Base-by-base conservation (phyloP, 2,113 vertebrate species). In the Sceloporus undulatus region DNA sequence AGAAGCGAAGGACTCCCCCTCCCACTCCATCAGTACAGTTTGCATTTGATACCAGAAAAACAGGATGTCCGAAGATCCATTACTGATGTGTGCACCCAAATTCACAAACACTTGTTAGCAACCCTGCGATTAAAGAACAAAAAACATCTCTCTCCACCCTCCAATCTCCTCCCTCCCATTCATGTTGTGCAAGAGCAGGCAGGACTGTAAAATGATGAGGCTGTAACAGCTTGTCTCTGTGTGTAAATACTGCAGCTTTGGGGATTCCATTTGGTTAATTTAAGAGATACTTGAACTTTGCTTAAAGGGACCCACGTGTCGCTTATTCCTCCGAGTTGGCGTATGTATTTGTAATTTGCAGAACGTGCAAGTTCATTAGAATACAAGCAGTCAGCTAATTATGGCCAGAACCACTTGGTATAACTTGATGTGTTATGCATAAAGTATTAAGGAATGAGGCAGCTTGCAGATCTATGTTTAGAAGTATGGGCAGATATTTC, bases 281-380 rank as follows among this genome's bases (percentile, higher is more conserved):
- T 95, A 95, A 94, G 93, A 95, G 94, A 91, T 91, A 91, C 93
- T 84, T 95, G 93, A 95, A 94, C 93, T 95, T 93, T 94, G 89
- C 92, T 96, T 88, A 93, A 93, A 95, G 93, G 93, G 87, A 76
- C 94, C 89, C 87, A 86, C 70, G 87, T 93, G 91, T 92, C 91
- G 66, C 80, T 92, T 89, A 79, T 93, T 93, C 94, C 91, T 92
- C 62, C 1, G 92, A 89, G 90, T 79, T 59, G 0, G 89, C 78
- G 74, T 0, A 54, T 68, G 90, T 87, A 80, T 94, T 94, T 95
- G 91, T 93, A 90, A 85, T 87, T 68, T 89, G 92, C 92, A 89
- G 89, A 94, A 94, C 90, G 92, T 87, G 93, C 91, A 92, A 77
- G 92, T 94, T 96, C 92, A 93, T 95, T 95, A 94, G 92, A 94